Evolutionary conservation across 2,888 invertebrate species (phyloP), one percentile per base, ranked within the genome.

Genomic region (Apantesis nais): DNA sequence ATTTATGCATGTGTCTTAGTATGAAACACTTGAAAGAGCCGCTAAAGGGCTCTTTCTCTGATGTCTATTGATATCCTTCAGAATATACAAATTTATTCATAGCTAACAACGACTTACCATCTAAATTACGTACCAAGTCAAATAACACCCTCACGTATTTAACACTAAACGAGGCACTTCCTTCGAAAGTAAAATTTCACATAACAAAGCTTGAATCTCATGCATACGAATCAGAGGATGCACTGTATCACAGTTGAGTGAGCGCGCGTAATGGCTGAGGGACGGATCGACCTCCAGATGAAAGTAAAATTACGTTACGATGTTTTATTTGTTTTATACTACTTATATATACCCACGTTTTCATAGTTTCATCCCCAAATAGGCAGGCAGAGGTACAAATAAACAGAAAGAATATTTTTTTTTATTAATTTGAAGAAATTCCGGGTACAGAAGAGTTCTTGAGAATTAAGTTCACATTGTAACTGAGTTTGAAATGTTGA

Each of bases 161-260:
- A 62, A 37, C 48, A 55, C 60, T 34, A 62, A 71, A 71, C 52
- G 52, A 67, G 71, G 22, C 11, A 64, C 64, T 71, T 71, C 71
- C 71, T 58, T 67, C 14, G 73, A 79, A 81, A 81, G 80, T 77
- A 76, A 77, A 77, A 74, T 55, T 62, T 62, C 44, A 70, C 62
- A 70, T 41, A 52, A 60, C 66, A 76, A 75, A 79, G 75, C 34
- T 73, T 64, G 72, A 62, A 74, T 79, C 78, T 82, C 88, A 88
- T 87, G 85, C 85, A 88, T 88, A 86, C 74, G 79, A 87, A 88
- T 87, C 82, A 82, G 78, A 82, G 87, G 86, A 86, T 81, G 80
- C 84, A 79, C 60, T 60, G 8, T 19, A 72, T 72, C 41, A 34
- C 65, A 55, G 58, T 66, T 52, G 67, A 67, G 70, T 65, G 74